Conservation (phyloP, 2,113 vertebrate genomes). For the Peucedramus taeniatus region DNA sequence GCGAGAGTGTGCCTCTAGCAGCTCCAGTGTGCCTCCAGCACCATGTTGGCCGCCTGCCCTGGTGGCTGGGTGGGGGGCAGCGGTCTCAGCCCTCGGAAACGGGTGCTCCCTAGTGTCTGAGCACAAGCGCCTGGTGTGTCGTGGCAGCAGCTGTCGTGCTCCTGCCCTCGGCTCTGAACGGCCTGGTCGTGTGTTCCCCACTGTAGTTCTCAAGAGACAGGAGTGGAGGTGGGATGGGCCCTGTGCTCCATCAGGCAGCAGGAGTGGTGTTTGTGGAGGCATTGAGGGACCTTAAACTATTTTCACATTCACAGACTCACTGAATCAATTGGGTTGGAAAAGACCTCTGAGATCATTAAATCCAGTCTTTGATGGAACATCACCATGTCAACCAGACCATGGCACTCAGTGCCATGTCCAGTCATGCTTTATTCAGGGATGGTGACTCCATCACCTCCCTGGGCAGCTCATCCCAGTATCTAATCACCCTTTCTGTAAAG, state of each 20-base stretch:
- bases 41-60: accelerated
- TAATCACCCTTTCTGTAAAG: neutral
- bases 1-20: too few relatives aligned
- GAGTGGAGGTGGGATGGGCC: accelerated
- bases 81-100: too few relatives aligned
- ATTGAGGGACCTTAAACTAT: accelerated
- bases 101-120: accelerated
- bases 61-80: too few relatives aligned
- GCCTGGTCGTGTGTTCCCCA: accelerated
- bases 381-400: accelerated
- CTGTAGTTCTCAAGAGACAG: accelerated
- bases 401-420: neutral
- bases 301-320: neutral
- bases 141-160: neutral
- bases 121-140: accelerated
- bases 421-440: neutral
- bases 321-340: neutral
- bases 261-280: neutral
- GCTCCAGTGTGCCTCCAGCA: too few relatives aligned
- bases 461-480: neutral
- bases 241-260: too few relatives aligned
- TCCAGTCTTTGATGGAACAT: accelerated
- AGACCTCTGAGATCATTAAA: neutral
- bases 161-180: neutral
- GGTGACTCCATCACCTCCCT: neutral